Conservation (phyloP, 2,797 vertebrate genomes). For the Sebastes minor region DNA sequence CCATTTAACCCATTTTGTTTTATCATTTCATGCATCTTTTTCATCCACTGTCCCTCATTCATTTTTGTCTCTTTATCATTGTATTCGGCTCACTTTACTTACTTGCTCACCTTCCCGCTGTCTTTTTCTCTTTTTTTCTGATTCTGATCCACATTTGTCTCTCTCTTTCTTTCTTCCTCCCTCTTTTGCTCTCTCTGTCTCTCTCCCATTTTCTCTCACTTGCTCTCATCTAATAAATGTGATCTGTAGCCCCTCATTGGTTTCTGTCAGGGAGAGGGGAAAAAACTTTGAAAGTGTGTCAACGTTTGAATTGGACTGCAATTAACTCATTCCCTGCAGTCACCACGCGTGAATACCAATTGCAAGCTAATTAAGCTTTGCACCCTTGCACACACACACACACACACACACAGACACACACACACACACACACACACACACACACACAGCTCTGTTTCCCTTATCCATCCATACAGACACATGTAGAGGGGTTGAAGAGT, state of each 20-base stretch:
- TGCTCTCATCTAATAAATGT: slow-evolving; percentile 79
- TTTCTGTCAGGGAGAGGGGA: slow-evolving; percentile 72
- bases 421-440: slow-evolving; percentile 35
- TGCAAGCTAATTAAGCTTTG: slow-evolving; percentile 84
- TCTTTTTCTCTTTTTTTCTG: slow-evolving; percentile 4
- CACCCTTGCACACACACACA: slow-evolving; percentile 51
- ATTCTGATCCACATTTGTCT: neutral
- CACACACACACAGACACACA: slow-evolving; percentile 26
- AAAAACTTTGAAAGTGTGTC: slow-evolving; percentile 83
- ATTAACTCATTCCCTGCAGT: slow-evolving; percentile 87
- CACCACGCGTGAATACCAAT: slow-evolving; percentile 81
- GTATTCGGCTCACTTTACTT: neutral
- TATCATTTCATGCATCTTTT: neutral
- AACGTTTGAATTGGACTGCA: slow-evolving; percentile 85
- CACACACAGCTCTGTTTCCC: slow-evolving; percentile 56
- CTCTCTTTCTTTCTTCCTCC: neutral
- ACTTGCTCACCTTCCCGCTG: slow-evolving; percentile 10
- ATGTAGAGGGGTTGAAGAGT: slow-evolving; percentile 78
- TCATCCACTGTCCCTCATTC: neutral
- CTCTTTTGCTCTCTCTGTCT: neutral
- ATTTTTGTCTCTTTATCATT: neutral
- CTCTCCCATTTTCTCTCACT: slow-evolving; percentile 46
- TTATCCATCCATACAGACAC: slow-evolving; percentile 80
- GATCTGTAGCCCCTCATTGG: slow-evolving; percentile 78
- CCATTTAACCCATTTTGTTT: slow-evolving; percentile 3